Evolutionary conservation across 2,888 invertebrate species (phyloP).

Genomic region (Calephelis perditalis): DNA sequence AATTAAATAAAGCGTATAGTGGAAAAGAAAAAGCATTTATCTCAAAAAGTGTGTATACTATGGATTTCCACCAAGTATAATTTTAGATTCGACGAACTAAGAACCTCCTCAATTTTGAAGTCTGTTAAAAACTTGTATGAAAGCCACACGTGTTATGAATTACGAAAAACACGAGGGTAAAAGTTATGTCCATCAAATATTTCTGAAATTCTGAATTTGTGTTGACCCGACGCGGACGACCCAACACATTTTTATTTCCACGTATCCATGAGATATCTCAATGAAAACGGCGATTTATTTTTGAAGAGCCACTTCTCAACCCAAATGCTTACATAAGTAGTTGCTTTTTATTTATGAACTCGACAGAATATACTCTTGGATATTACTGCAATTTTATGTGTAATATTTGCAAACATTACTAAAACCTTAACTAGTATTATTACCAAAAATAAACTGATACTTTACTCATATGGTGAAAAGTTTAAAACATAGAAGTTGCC

Average conservation of each 20-base stretch:
- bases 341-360: background rate
- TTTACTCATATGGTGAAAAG: too few relatives aligned
- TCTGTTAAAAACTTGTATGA: too few relatives aligned
- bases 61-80: too few relatives aligned
- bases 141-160: too few relatives aligned
- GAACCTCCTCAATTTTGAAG: too few relatives aligned
- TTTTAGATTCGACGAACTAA: too few relatives aligned
- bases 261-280: background rate
- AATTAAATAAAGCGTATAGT: too few relatives aligned
- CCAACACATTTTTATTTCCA: background rate
- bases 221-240: background rate
- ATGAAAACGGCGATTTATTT: constrained; percentile 4
- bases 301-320: constrained; percentile 5
- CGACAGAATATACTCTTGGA: background rate
- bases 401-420: background rate
- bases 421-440: too few relatives aligned
- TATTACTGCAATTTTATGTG: background rate
- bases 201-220: background rate
- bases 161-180: background rate
- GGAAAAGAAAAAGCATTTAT: too few relatives aligned
- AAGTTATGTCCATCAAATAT: constrained; percentile 8
- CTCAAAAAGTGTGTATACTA: too few relatives aligned
- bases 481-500: too few relatives aligned
- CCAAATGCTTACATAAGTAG: background rate
- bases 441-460: too few relatives aligned